Evolutionary conservation across 2,113 vertebrate species (phyloP).

Genomic region (Nesogale talazaci): DNA sequence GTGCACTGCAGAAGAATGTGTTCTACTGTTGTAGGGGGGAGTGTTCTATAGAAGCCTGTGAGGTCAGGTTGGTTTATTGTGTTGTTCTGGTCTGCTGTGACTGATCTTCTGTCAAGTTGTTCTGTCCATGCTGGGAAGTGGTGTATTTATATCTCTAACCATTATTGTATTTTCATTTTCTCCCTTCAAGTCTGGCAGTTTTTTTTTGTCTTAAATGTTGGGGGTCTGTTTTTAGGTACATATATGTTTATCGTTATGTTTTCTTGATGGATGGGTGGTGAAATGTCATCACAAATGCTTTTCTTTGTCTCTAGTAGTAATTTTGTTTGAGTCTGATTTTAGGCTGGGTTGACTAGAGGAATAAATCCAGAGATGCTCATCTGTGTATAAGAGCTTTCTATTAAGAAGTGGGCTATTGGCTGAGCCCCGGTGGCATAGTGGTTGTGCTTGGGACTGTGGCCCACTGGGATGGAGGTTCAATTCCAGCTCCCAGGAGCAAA

Average conservation of each 20-base stretch:
- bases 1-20: neutral
- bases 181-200: slow-evolving; percentile 1
- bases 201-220: slow-evolving; percentile 15
- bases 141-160: neutral
- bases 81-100: neutral
- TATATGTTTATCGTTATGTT: neutral
- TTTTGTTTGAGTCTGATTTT: slow-evolving; percentile 11
- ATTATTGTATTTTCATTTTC: slow-evolving; percentile 2
- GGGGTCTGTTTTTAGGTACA: slow-evolving; percentile 14
- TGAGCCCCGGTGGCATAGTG: no score
- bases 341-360: no score
- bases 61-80: slow-evolving; percentile 8
- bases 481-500: no score
- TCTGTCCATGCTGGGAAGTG: neutral
- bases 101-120: neutral
- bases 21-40: neutral
- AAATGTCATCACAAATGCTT: neutral
- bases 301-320: slow-evolving; percentile 20
- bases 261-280: neutral
- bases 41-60: neutral
- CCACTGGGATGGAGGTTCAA: no score
- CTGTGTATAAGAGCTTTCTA: no score
- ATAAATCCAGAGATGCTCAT: no score
- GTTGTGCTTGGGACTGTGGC: no score
- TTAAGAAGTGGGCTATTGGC: no score